A percentile compares a stretch with the other conserved stretches of the same genome.
Conservation (phyloP, 2,797 vertebrate species). For the Holocentrus rufus region DNA sequence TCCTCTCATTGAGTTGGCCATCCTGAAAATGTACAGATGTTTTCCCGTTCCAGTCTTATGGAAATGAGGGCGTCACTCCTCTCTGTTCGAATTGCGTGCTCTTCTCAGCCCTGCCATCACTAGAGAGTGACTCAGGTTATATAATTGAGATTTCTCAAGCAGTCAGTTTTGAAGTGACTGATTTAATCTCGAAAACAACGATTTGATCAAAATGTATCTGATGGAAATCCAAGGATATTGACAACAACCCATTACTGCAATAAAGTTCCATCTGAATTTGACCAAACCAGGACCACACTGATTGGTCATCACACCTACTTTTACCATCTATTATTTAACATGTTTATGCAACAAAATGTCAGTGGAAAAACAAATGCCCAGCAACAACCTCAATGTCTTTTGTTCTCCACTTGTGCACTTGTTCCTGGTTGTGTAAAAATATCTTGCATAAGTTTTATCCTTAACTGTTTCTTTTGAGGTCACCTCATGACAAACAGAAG, state of each 20-base stretch:
- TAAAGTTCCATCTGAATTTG: too few species aligned
- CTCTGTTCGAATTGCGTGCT: conserved; percentile 33
- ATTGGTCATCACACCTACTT: background rate
- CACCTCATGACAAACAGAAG: background rate
- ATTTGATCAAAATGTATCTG: background rate
- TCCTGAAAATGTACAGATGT: conserved; percentile 53
- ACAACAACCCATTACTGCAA: too few species aligned
- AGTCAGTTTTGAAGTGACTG: conserved; percentile 1
- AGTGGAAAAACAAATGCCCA: background rate
- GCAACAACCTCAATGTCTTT: background rate
- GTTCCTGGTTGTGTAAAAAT: background rate
- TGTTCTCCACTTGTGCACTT: background rate
- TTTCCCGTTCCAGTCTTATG: conserved; percentile 49
- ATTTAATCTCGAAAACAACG: too few species aligned
- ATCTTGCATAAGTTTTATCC: background rate
- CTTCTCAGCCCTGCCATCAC: conserved; percentile 37
- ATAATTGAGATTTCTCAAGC: background rate
- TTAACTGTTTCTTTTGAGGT: background rate
- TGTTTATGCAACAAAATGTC: background rate
- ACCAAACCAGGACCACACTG: background rate
- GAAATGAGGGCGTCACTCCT: conserved; percentile 40
- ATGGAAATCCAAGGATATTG: background rate
- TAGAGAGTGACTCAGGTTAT: background rate
- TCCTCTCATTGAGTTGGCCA: conserved; percentile 76
- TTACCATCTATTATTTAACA: background rate